Evolutionary conservation across 2,888 invertebrate species (phyloP).

Genomic region (Lysandra bellargus): DNA sequence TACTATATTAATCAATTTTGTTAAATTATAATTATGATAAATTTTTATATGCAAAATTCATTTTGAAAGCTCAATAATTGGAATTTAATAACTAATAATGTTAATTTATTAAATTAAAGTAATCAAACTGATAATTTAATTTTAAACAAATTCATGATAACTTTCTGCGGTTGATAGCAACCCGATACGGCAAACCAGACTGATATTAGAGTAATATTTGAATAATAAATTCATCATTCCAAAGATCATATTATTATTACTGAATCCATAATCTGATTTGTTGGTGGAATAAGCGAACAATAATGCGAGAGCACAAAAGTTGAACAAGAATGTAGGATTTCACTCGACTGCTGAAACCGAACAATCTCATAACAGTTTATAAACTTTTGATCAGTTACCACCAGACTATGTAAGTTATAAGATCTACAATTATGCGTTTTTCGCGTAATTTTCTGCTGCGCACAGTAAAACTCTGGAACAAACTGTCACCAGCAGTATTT

Average conservation of each 20-base stretch:
- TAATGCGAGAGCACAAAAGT: conserved; percentile 6
- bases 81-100: no score
- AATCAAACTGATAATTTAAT: not conserved
- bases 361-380: conserved; percentile 8
- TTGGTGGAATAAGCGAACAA: no score
- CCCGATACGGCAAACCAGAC: not conserved
- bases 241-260: not conserved
- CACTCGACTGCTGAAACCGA: conserved; percentile 22
- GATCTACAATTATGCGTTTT: no score
- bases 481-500: no score
- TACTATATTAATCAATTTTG: not conserved
- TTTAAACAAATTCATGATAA: not conserved
- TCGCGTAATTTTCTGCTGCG: no score
- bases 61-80: not conserved
- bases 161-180: not conserved
- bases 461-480: no score
- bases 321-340: conserved; percentile 22
- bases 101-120: not conserved
- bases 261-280: not conserved
- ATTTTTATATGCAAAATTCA: not conserved
- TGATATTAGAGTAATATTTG: not conserved
- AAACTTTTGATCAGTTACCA: conserved; percentile 17
- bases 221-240: not conserved
- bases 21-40: not conserved
- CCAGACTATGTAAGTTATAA: not conserved